phyloP scores from a whole-genome alignment of 1,140 invertebrate species.

The Epicauta chinensis region DNA sequence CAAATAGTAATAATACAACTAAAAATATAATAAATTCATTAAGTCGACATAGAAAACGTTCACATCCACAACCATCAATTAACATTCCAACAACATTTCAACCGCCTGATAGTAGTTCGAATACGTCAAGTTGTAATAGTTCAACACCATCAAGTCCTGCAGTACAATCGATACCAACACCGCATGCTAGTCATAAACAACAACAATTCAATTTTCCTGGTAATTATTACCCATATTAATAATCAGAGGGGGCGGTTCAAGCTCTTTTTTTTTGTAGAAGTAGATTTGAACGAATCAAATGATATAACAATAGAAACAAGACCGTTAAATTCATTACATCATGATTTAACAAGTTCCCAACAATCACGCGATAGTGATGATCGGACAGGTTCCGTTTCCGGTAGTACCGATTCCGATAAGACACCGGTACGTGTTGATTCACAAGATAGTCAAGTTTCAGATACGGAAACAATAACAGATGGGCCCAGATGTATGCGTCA shows the following conservation, averaged over 20 bases:
- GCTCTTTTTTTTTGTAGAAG: constrained; percentile 3
- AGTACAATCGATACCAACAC: constrained; percentile 55
- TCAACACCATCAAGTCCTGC: constrained; percentile 93
- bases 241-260: no score
- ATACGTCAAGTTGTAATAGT: constrained; percentile 92
- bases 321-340: constrained; percentile 41
- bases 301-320: constrained; percentile 54
- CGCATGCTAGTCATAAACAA: constrained; percentile 45
- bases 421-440: constrained; percentile 78
- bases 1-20: constrained; percentile 12
- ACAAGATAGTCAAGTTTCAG: constrained; percentile 77
- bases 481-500: constrained; percentile 59
- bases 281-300: constrained; percentile 21
- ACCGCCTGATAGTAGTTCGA: constrained; percentile 82
- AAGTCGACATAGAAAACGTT: constrained; percentile 42
- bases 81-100: constrained; percentile 53
- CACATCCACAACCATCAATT: constrained; percentile 53
- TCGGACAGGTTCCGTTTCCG: constrained; percentile 65
- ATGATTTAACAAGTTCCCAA: constrained; percentile 60
- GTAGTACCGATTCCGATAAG: constrained; percentile 75
- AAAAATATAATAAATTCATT: constrained; percentile 36
- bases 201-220: constrained; percentile 85
- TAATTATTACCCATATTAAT: constrained; percentile 31
- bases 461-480: constrained; percentile 44
- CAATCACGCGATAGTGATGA: constrained; percentile 74